Evolutionary conservation across 1,140 invertebrate species (phyloP), one percentile per base, ranked within the genome.

Genomic region (Bombus waltoni): DNA sequence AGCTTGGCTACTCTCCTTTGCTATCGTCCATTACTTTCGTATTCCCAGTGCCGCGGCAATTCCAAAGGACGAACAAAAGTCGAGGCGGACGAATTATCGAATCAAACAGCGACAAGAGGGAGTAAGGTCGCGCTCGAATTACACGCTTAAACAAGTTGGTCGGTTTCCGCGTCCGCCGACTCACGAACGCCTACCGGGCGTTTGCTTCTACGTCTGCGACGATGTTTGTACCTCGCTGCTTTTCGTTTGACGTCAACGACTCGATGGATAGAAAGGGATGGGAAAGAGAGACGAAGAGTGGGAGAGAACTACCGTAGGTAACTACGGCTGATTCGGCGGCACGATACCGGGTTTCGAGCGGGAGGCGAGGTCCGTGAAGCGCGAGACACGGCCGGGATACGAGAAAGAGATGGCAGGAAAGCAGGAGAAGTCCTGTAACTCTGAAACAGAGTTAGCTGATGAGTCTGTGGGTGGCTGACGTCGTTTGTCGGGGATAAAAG

Each of bases 401-500:
- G 81, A 80, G 86, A 81, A 72, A 81, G 82, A 88, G 86, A 59
- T 15, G n/a, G 57, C 13, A n/a, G 57, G 38, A 35, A n/a, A 35
- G 38, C 11, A 13, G 83, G 65, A 72, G 76, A 73, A 92, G 93
- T 93, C 93, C 92, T 92, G 93, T 89, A 92, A 94, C 94, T 93
- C 91, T 85, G 92, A 91, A 93, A 94, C 93, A 94, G 94, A 95
- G 94, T 95, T 95, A 93, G 93, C 92, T 94, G 94, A 95, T 94
- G 94, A 95, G 93, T 94, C 92, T 94, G 93, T 93, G 91, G 94
- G 90, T 93, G 93, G 92, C 91, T 94, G 93, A 90, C 91, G 92
- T 93, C 84, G 89, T 91, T 92, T 93, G 92, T 93, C 92, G 92
- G 93, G 89, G 86, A 89, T 86, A 85, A 83, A 80, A 74, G 83